Percentiles rank a stretch among this genome's conserved stretches.
Conservation (phyloP, 2,113 vertebrate genomes). For the Stegostoma tigrinum region DNA sequence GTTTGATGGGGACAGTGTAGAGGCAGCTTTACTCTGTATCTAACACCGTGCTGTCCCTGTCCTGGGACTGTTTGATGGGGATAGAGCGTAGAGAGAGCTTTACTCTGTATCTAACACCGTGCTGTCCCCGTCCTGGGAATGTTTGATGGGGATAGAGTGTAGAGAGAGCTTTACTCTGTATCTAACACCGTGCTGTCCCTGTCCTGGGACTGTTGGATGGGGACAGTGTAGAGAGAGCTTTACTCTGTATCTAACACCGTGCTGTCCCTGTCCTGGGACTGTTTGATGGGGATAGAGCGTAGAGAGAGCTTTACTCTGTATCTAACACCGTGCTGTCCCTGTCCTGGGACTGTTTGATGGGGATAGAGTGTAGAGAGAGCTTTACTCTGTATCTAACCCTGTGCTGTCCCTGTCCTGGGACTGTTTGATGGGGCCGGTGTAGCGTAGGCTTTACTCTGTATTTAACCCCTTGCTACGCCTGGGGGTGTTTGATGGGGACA, state of each 20-base stretch:
- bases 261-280: not conserved
- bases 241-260: not conserved
- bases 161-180: not conserved
- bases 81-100: not conserved
- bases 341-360: not conserved
- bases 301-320: not conserved
- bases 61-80: not conserved
- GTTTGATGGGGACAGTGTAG: not conserved
- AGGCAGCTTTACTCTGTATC: slow-evolving; percentile 4
- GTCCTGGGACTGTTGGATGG: not conserved
- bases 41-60: not conserved
- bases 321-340: not conserved
- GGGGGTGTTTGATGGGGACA: not conserved
- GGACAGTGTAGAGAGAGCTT: not conserved
- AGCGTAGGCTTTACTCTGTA: not conserved
- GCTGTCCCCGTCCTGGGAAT: not conserved
- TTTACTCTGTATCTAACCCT: not conserved
- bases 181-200: not conserved
- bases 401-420: not conserved
- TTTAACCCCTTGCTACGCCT: not conserved
- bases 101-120: not conserved
- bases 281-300: not conserved
- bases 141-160: not conserved
- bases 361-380: not conserved
- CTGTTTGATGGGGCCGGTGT: not conserved